Percentiles rank a stretch among this genome's conserved stretches.
These are phyloP conservation scores for Nasonia oneida DNA, from an alignment of 2,888 invertebrate genomes.

Conservation along the genomic window DNA sequence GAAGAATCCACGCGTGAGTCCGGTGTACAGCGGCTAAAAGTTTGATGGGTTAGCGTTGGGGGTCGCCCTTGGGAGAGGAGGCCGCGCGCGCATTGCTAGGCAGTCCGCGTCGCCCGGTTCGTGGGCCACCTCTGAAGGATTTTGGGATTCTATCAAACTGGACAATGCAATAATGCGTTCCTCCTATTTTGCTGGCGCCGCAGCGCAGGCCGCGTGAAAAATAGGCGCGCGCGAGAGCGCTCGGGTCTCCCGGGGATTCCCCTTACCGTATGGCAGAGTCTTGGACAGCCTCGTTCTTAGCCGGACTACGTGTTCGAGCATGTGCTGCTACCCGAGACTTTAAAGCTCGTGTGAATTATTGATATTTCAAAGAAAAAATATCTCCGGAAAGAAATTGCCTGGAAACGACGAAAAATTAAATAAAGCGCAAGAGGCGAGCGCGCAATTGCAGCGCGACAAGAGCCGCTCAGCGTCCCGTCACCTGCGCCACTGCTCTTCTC, in stretches of 20 bases:
- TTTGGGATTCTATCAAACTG: conserved; percentile 79
- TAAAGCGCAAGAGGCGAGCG: not conserved
- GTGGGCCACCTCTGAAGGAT: conserved; percentile 75
- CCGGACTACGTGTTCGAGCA: conserved; percentile 22
- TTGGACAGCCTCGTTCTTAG: not conserved
- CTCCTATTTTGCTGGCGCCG: conserved; percentile 53
- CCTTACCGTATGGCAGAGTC: not conserved
- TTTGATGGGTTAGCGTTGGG: conserved; percentile 77
- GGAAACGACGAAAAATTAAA: not conserved
- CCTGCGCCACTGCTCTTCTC: not conserved
- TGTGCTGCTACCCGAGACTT: not conserved
- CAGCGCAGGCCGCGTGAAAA: conserved; percentile 68
- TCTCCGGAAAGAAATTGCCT: not conserved
- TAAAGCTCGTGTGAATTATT: conserved; percentile 2
- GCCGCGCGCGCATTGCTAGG: conserved; percentile 72
- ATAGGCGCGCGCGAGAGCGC: conserved; percentile 64
- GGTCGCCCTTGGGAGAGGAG: conserved; percentile 71
- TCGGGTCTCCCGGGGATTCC: conserved; percentile 53
- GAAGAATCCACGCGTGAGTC: conserved; percentile 66
- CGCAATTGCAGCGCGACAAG: not conserved
- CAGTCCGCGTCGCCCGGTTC: conserved; percentile 66
- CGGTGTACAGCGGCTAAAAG: conserved; percentile 75
- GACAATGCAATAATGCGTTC: conserved; percentile 78
- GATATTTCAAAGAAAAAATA: not conserved
- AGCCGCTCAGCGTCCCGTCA: not conserved